These are phyloP conservation scores for Allophyes oxyacanthae DNA, from an alignment of 2,888 invertebrate genomes.

Conservation along the genomic window DNA sequence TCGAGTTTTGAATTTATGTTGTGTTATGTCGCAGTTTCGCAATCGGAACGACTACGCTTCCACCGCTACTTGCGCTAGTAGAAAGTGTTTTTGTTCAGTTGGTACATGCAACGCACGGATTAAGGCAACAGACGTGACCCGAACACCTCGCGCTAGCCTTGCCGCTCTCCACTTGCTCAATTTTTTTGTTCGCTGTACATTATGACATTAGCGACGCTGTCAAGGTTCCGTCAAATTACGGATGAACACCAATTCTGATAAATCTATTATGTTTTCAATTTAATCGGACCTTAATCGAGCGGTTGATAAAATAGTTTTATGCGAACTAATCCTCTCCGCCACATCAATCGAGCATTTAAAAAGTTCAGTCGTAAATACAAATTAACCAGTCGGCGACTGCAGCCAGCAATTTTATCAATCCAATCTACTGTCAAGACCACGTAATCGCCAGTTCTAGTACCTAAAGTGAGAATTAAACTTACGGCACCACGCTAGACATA, in stretches of 20 bases:
- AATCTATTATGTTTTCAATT: no score
- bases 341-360: constrained; percentile 33
- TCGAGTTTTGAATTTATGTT: constrained; percentile 51
- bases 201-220: constrained; percentile 53
- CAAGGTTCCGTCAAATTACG: constrained; percentile 62
- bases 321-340: constrained; percentile 27
- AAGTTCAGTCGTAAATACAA: constrained; percentile 29
- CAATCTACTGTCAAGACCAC: constrained; percentile 21
- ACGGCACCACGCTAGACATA: constrained; percentile 60
- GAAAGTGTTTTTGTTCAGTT: constrained; percentile 68
- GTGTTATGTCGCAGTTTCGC: constrained; percentile 51
- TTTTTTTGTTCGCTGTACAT: constrained; percentile 54
- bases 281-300: no score
- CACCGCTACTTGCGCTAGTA: constrained; percentile 53
- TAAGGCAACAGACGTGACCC: constrained; percentile 65
- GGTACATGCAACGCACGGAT: constrained; percentile 66
- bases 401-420: constrained; percentile 18
- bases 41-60: constrained; percentile 59
- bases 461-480: constrained; percentile 54
- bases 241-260: no score
- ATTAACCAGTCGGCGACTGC: constrained; percentile 27
- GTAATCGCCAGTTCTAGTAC: constrained; percentile 43
- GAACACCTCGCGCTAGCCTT: constrained; percentile 52
- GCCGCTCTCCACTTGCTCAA: constrained; percentile 65
- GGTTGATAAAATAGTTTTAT: constrained; percentile 32